Percentiles rank a stretch among this genome's conserved stretches.
These are phyloP conservation scores for Deilephila porcellus DNA, from an alignment of 2,888 invertebrate species.

Conservation along the genomic window DNA sequence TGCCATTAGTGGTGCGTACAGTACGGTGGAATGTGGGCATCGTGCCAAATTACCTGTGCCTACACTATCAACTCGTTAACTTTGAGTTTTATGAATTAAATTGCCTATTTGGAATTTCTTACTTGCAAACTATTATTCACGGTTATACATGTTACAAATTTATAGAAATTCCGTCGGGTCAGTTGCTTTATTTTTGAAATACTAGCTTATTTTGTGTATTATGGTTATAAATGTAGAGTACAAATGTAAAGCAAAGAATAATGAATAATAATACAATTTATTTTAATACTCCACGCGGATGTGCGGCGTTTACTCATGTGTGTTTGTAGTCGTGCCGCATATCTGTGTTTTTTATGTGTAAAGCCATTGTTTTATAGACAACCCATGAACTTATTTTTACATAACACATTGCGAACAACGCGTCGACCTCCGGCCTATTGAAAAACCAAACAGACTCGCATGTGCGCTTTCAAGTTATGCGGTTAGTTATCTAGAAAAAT, in stretches of 20 bases:
- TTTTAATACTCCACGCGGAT: not conserved
- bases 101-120: conserved; percentile 53
- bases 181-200: not conserved
- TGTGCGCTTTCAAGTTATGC: conserved; percentile 57
- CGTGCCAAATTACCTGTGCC: conserved; percentile 69
- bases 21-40: conserved; percentile 68
- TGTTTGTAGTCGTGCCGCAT: not conserved
- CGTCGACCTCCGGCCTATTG: conserved; percentile 48
- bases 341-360: not conserved
- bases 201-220: not conserved
- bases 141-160: conserved; percentile 30
- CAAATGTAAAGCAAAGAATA: not conserved
- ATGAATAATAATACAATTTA: not conserved
- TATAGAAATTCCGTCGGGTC: conserved; percentile 25
- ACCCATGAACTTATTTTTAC: conserved; percentile 35
- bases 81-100: conserved; percentile 61
- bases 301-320: not conserved
- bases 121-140: conserved; percentile 35
- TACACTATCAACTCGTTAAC: conserved; percentile 59
- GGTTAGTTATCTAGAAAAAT: conserved; percentile 60
- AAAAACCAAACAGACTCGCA: conserved; percentile 56
- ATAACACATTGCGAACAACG: conserved; percentile 50
- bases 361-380: conserved; percentile 32
- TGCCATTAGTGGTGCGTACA: conserved; percentile 63
- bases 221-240: too few relatives aligned